phyloP scores from a whole-genome alignment of 2,888 invertebrate genomes.

The Carpatolechia fugitivella region DNA sequence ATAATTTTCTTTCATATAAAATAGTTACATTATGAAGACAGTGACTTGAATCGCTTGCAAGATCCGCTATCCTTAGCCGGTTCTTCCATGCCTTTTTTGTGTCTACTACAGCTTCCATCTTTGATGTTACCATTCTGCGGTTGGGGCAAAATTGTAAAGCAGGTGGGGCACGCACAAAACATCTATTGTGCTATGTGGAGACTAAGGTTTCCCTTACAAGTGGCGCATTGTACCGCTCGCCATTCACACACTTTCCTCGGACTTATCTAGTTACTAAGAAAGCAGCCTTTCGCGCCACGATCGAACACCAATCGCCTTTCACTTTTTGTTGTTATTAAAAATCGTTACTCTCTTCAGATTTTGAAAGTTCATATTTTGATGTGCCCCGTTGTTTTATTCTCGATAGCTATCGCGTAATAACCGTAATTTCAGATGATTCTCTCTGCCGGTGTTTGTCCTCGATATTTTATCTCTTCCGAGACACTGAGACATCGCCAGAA shows the following conservation, averaged over 20 bases:
- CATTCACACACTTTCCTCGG: constrained; percentile 71
- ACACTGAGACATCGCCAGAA: background rate
- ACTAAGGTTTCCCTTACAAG: constrained; percentile 56
- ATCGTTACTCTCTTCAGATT: constrained; percentile 52
- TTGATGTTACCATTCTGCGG: constrained; percentile 8
- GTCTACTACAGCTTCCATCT: constrained; percentile 7
- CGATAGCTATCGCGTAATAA: constrained; percentile 13
- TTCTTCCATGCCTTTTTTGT: background rate
- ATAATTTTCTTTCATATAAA: background rate
- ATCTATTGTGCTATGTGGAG: constrained; percentile 27
- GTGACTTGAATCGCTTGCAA: background rate
- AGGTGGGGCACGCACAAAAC: constrained; percentile 26
- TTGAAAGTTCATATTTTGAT: constrained; percentile 44
- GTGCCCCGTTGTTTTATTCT: constrained; percentile 19
- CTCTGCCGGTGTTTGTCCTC: background rate
- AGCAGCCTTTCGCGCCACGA: constrained; percentile 54
- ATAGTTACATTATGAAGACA: background rate
- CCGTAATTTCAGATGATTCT: background rate
- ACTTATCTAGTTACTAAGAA: constrained; percentile 68
- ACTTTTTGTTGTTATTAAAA: constrained; percentile 70
- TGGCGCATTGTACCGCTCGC: constrained; percentile 41
- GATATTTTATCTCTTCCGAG: background rate
- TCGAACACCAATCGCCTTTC: constrained; percentile 59
- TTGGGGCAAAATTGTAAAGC: constrained; percentile 17
- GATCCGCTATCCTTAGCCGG: background rate